phyloP scores from a whole-genome alignment of 2,113 vertebrate genomes.

The Indicator maculatus region DNA sequence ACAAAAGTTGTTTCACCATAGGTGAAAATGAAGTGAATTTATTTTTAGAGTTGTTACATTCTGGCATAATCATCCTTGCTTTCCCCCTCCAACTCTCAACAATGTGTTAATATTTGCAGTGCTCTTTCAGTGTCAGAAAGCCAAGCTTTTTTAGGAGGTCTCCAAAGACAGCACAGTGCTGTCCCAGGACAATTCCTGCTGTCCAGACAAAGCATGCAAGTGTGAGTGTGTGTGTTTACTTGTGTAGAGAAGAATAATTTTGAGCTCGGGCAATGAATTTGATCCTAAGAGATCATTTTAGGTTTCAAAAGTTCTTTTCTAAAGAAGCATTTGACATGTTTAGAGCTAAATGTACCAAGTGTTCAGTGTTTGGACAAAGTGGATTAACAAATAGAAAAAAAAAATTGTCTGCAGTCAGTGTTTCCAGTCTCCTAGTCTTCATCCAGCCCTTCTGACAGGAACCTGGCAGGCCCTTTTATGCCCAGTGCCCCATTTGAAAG shows the following conservation, averaged over 20 bases:
- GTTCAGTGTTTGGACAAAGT: slow-evolving; percentile 34
- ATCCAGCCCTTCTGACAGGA: background rate
- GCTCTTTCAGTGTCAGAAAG: slow-evolving; percentile 28
- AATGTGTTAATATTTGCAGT: slow-evolving; percentile 30
- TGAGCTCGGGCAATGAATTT: background rate
- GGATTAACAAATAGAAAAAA: slow-evolving; percentile 32
- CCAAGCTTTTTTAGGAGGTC: slow-evolving; percentile 26
- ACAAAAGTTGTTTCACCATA: slow-evolving; percentile 76
- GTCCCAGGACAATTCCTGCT: background rate
- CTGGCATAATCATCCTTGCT: slow-evolving; percentile 53
- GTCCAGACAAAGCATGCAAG: background rate
- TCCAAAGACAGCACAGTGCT: background rate
- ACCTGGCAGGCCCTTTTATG: background rate
- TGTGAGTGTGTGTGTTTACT: background rate
- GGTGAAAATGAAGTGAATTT: slow-evolving; percentile 72
- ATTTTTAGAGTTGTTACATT: slow-evolving; percentile 74
- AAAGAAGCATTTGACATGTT: slow-evolving; percentile 45
- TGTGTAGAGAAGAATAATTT: background rate
- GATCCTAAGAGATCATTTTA: slow-evolving; percentile 37
- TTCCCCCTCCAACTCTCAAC: background rate
- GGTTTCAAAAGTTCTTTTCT: slow-evolving; percentile 31
- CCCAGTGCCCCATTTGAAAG: background rate
- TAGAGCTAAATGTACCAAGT: slow-evolving; percentile 36
- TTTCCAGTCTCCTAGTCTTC: background rate
- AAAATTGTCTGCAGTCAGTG: background rate